Conservation (phyloP, 1,140 invertebrate species). For the Drosophila tsacasi region DNA sequence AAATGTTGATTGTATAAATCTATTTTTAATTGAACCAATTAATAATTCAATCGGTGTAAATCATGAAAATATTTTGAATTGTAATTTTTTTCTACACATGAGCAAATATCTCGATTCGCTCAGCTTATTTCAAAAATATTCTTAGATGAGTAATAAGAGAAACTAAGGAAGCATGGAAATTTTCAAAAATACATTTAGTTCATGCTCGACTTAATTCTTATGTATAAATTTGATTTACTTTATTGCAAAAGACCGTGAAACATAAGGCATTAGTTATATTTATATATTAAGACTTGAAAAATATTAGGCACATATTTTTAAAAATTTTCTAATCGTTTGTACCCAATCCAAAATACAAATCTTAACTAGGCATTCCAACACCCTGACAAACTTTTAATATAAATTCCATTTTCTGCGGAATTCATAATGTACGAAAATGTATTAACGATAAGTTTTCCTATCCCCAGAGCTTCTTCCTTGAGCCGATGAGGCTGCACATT, state of each 20-base stretch:
- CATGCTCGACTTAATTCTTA: background rate
- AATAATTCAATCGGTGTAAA: background rate
- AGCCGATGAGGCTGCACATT: conserved; percentile 8
- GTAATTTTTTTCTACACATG: background rate
- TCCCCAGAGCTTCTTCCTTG: background rate
- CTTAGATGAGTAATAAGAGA: background rate
- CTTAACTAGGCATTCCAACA: background rate
- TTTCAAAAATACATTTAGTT: background rate
- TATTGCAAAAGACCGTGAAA: background rate
- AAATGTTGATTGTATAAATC: background rate
- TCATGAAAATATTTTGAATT: no score
- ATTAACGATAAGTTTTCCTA: conserved; percentile 1
- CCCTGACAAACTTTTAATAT: background rate
- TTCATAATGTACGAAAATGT: background rate
- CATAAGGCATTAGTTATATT: background rate
- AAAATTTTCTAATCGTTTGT: no score
- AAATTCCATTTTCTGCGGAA: background rate
- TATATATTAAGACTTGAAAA: background rate
- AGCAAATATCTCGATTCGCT: background rate
- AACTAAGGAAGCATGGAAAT: background rate
- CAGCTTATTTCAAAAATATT: background rate
- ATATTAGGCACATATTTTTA: no score
- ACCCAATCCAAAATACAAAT: background rate
- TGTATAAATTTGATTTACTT: background rate
- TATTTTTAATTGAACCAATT: background rate